Conservation (phyloP, 1,140 invertebrate genomes). For the Conus ventricosus region DNA sequence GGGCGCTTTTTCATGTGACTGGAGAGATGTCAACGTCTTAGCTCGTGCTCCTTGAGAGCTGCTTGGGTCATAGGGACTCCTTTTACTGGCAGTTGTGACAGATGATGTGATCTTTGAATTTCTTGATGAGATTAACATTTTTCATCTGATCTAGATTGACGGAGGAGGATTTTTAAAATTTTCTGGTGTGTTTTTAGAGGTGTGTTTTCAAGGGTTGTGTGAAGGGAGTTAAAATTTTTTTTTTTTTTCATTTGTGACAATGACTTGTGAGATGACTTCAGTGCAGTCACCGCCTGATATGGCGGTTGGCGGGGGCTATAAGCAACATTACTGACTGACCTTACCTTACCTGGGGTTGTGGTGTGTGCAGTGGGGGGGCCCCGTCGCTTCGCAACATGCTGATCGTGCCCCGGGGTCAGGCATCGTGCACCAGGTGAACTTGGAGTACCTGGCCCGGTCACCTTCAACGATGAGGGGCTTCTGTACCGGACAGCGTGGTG, state of each 20-base stretch:
- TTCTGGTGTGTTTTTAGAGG: too few species aligned
- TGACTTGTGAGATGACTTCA: background rate
- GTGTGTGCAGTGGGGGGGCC: conserved; percentile 90
- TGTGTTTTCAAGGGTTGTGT: too few species aligned
- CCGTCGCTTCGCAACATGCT: conserved; percentile 96
- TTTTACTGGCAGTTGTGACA: background rate
- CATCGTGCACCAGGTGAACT: conserved; percentile 98
- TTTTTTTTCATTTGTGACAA: background rate
- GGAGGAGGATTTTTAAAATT: too few species aligned
- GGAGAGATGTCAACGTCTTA: too few species aligned
- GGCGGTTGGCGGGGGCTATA: too few species aligned
- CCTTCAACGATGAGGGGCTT: conserved; percentile 80
- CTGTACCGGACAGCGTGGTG: conserved; percentile 97
- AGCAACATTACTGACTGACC: too few species aligned
- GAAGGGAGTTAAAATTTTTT: conserved; percentile 65
- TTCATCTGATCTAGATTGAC: too few species aligned
- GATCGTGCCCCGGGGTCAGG: conserved; percentile 98
- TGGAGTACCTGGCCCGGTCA: conserved; percentile 97
- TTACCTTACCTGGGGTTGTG: background rate
- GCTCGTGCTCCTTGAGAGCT: too few species aligned
- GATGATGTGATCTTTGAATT: background rate
- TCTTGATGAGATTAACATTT: too few species aligned
- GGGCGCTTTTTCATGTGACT: too few species aligned
- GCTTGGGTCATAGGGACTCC: too few species aligned
- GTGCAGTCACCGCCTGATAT: too few species aligned